Evolutionary conservation across 2,113 vertebrate species (phyloP), one percentile per base, ranked within the genome.

Genomic region (Vombatus ursinus): DNA sequence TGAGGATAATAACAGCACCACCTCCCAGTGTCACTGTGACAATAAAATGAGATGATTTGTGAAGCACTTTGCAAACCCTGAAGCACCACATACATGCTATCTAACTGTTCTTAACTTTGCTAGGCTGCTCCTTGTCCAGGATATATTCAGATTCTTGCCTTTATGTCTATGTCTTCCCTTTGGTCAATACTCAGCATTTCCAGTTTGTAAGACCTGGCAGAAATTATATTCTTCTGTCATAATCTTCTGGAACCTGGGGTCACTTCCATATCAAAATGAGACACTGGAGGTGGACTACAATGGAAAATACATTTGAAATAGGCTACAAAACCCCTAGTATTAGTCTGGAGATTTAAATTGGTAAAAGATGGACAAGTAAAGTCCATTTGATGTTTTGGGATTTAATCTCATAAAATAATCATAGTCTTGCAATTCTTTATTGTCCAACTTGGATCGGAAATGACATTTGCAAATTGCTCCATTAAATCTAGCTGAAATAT

Each of bases 391-490:
- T 91, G 57, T 93, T 96, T 89, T 91, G 91, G 93, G 92, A 90
- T 94, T 95, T 95, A 94, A 95, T 96, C 96, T 95, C 93, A 94
- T 52, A 91, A 95, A 92, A 96, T 95, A 94, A 97, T 96, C 93
- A 96, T 77, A 89, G 89, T 91, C 95, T 53, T 8, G 44, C 54
- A 0, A 0, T 91, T 57, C 90, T 91, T 44, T 52, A 23, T 94
- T 50, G 48, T 94, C 89, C 51, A n/a, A 52, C 96, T 94, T 94
- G 91, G 96, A 97, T 96, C 95, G 93, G 94, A 95, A 97, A 96
- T 90, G 97, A 93, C 92, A 77, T 94, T 97, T 97, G 92, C 95
- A 97, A 96, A 96, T 96, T 94, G 61, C 91, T 94, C 96, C 95
- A 92, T 96, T 93, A 96, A 96, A 95, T 90, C 77, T 24, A 52